These are phyloP conservation scores for Larimichthys polyactis DNA, from an alignment of 2,113 vertebrate genomes.

Conservation along the genomic window DNA sequence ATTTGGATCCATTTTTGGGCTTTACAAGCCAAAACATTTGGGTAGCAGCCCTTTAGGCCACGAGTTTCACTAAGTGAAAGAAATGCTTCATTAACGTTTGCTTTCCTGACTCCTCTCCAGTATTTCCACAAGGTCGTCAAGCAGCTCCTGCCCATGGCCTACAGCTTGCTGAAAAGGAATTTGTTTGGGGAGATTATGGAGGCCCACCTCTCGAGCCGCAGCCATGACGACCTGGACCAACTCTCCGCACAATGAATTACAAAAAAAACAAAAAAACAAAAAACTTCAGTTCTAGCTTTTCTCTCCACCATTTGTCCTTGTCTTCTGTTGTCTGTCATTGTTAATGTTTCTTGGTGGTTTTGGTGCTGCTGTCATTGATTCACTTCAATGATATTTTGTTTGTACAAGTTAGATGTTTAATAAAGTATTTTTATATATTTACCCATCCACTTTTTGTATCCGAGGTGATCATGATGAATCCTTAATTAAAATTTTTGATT, in stretches of 20 bases:
- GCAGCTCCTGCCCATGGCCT: conserved; percentile 94
- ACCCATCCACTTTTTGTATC: conserved; percentile 3
- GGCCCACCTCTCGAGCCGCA: conserved; percentile 88
- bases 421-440: conserved; percentile 81
- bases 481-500: background rate
- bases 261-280: conserved; percentile 68
- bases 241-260: conserved; percentile 76
- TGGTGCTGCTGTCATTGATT: conserved; percentile 63
- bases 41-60: background rate
- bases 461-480: background rate
- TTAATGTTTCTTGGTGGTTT: conserved; percentile 61
- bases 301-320: conserved; percentile 45
- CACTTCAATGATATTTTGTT: conserved; percentile 53
- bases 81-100: conserved; percentile 4
- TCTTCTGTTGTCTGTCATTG: conserved; percentile 49
- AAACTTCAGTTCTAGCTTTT: conserved; percentile 33
- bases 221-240: conserved; percentile 86
- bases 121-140: conserved; percentile 96
- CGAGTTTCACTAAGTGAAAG: background rate
- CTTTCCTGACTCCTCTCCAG: conserved; percentile 72
- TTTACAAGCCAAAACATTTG: background rate
- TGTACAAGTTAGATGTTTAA: conserved; percentile 78
- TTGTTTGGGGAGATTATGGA: conserved; percentile 93
- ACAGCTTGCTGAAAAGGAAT: conserved; percentile 91
- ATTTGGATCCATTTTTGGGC: background rate